phyloP scores from a whole-genome alignment of 2,797 vertebrate genomes.

The Catharus ustulatus region DNA sequence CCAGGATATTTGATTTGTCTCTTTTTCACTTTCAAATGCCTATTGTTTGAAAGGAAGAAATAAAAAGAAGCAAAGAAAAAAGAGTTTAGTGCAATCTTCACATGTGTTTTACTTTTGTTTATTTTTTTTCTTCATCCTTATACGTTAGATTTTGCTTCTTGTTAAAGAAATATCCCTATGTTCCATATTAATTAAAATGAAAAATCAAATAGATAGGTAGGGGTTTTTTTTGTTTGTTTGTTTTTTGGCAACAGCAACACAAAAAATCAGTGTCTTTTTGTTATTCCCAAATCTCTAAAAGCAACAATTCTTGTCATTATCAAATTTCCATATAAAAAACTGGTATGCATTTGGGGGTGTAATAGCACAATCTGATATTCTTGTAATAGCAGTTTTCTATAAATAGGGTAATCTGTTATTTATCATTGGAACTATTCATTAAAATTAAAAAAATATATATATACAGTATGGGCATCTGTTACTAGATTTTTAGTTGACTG shows the following conservation, averaged over 20 bases:
- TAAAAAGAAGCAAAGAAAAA: background rate
- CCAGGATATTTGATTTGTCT: slow-evolving; percentile 18
- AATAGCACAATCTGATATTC: slow-evolving; percentile 79
- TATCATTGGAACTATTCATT: slow-evolving; percentile 77
- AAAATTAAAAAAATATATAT: slow-evolving; percentile 54
- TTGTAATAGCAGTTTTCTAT: slow-evolving; percentile 74
- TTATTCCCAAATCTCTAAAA: slow-evolving; percentile 70
- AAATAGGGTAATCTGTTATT: slow-evolving; percentile 81
- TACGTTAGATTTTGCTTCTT: background rate
- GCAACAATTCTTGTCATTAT: slow-evolving; percentile 74
- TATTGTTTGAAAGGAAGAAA: background rate
- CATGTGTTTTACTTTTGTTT: background rate
- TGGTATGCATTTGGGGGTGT: slow-evolving; percentile 71
- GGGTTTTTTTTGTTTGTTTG: background rate
- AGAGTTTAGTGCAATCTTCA: background rate
- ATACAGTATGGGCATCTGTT: slow-evolving; percentile 73
- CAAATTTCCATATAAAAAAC: slow-evolving; percentile 75
- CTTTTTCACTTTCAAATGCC: background rate
- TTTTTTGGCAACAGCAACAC: background rate
- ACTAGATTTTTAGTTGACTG: slow-evolving; percentile 52
- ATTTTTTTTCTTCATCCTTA: background rate
- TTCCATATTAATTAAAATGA: background rate
- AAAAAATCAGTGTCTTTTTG: background rate
- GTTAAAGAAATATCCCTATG: background rate
- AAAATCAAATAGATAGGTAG: background rate